Percentiles rank a stretch among this genome's conserved stretches.
These are phyloP conservation scores for Amblyopsis rosae DNA, from an alignment of 2,113 vertebrate species.

Conservation along the genomic window DNA sequence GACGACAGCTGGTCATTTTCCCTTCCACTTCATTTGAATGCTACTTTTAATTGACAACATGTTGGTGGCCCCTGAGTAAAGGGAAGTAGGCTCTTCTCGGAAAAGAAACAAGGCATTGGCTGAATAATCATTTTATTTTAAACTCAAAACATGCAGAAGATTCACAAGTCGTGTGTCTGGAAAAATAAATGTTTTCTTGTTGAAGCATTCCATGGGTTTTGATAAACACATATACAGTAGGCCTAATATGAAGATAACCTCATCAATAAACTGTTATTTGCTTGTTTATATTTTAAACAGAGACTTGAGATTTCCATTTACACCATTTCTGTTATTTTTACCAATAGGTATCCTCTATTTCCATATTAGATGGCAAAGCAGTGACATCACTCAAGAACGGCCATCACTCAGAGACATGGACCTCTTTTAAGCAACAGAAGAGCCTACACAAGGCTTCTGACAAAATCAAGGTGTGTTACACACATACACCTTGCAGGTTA, in stretches of 20 bases:
- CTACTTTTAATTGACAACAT: constrained; percentile 40
- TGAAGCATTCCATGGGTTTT: background rate
- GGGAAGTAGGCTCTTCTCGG: constrained; percentile 54
- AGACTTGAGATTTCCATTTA: background rate
- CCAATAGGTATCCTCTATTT: constrained; percentile 46
- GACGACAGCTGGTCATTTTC: constrained; percentile 40
- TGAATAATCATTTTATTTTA: constrained; percentile 15
- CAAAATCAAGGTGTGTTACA: constrained; percentile 75
- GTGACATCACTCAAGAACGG: constrained; percentile 57
- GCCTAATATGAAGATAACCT: too few relatives aligned
- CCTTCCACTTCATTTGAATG: constrained; percentile 41
- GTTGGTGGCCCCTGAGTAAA: constrained; percentile 46
- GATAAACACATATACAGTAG: too few relatives aligned
- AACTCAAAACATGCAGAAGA: constrained; percentile 10
- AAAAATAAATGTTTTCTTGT: constrained; percentile 5
- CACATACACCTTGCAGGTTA: background rate
- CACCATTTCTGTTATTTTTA: constrained; percentile 5
- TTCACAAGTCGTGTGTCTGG: constrained; percentile 8
- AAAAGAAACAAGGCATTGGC: constrained; percentile 30
- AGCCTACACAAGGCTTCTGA: constrained; percentile 54
- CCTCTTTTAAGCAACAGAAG: constrained; percentile 59
- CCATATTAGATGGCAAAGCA: constrained; percentile 50
- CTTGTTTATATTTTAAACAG: too few relatives aligned
- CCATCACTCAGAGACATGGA: constrained; percentile 60
- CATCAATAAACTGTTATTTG: too few relatives aligned